A percentile compares a stretch with the other conserved stretches of the same genome.
These are phyloP conservation scores for Panorpa germanica DNA, from an alignment of 2,888 invertebrate genomes.

Conservation along the genomic window DNA sequence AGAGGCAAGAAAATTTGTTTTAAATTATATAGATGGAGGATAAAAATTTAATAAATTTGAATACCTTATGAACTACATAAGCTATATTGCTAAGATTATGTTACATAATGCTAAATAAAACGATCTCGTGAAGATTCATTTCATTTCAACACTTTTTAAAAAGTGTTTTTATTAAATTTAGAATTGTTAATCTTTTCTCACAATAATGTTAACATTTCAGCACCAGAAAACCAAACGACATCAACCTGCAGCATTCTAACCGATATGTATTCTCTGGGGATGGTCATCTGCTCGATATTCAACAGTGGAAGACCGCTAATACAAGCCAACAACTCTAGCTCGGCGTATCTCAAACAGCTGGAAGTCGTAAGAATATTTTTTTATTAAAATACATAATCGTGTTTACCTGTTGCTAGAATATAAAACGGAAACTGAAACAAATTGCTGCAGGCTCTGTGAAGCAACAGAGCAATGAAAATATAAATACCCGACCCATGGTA, in stretches of 20 bases:
- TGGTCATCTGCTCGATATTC: conserved; percentile 85
- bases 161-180: too few relatives aligned
- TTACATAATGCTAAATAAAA: too few relatives aligned
- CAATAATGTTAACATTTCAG: conserved; percentile 33
- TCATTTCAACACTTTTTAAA: too few relatives aligned
- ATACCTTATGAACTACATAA: too few relatives aligned
- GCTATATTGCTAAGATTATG: too few relatives aligned
- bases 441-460: neutral
- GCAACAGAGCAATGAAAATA: too few relatives aligned
- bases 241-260: conserved; percentile 71
- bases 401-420: too few relatives aligned
- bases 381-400: neutral
- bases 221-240: conserved; percentile 81
- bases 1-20: too few relatives aligned
- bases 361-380: conserved; percentile 52
- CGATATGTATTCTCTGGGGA: conserved; percentile 93
- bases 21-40: too few relatives aligned
- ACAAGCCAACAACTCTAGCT: conserved; percentile 76
- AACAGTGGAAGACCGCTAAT: conserved; percentile 79
- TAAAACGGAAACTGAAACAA: conserved; percentile 1
- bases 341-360: conserved; percentile 76
- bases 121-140: too few relatives aligned
- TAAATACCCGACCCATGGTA: too few relatives aligned
- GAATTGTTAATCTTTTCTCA: conserved; percentile 2
- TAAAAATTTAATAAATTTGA: too few relatives aligned